Base-by-base conservation (phyloP, 2,888 invertebrate species). In the Tyria jacobaeae region DNA sequence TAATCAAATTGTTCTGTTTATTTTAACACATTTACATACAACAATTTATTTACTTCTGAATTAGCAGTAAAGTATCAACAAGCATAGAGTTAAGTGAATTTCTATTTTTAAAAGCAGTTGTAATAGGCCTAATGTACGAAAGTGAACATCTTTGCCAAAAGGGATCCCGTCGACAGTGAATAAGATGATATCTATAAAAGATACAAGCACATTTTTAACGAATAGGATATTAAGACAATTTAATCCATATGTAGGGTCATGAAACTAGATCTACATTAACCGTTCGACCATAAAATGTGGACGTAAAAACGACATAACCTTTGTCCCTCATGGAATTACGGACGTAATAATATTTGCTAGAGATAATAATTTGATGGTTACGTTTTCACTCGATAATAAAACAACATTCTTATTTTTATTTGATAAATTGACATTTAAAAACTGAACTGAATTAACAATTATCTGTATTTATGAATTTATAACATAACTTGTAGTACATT, bases 211-310 rank as follows among this genome's bases (percentile, higher is more conserved):
- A 21, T 35, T 21, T 14, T 14, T 51, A 21, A 35, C 44, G 52
- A 24, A 52, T 35, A 24, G 35, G 48, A 47, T 27, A 53, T 53
- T 59, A 53, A 39, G 57, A 35, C 24, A 55, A 52, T 55, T 56
- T 63, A 55, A 56, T 63, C 51, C 55, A 39, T 47, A 62, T 64
- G 61, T 66, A 62, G 63, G 60, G 62, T 62, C 67, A 60, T 65
- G 41, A 65, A 75, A 74, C 62, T 73, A 73, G 56, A 62, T 52
- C 51, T 56, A 66, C 77, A 65, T 76, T 70, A 76, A 70, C 77
- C 65, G 61, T 34, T 53, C 25, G 63, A 47, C 63, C 57, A 41
- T 77, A 67, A 74, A 76, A 39, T 21, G 25, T 48, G 59, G 35
- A 53, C 63, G 65, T 76, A 77, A 74, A 73, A 74, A 58, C 47